These are phyloP conservation scores for Acanthurus tractus DNA, from an alignment of 2,797 vertebrate species.

Conservation along the genomic window DNA sequence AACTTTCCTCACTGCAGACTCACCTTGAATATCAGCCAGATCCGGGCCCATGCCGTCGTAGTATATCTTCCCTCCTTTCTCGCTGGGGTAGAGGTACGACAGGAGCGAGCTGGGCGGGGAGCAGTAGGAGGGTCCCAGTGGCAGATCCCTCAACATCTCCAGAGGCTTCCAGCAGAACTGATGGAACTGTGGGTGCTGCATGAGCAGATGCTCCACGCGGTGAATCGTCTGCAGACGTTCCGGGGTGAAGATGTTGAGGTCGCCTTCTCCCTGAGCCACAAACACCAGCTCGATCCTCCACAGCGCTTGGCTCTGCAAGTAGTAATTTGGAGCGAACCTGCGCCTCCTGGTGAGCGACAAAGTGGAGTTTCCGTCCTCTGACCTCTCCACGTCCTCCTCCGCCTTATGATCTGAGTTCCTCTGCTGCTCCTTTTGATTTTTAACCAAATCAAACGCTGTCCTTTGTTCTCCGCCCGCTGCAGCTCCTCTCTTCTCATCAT, in stretches of 20 bases:
- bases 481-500: slow-evolving; percentile 35
- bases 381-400: slow-evolving; percentile 10
- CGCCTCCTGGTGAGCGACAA: slow-evolving; percentile 62
- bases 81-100: slow-evolving; percentile 97
- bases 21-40: slow-evolving; percentile 95
- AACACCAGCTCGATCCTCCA: slow-evolving; percentile 98
- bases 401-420: slow-evolving; percentile 26
- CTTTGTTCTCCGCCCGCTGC: slow-evolving; percentile 37
- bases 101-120: slow-evolving; percentile 96
- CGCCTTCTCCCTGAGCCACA: slow-evolving; percentile 90
- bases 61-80: slow-evolving; percentile 95
- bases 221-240: slow-evolving; percentile 95
- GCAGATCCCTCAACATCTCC: slow-evolving; percentile 93
- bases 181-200: slow-evolving; percentile 94
- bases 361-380: slow-evolving; percentile 32
- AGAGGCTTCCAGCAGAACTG: slow-evolving; percentile 99
- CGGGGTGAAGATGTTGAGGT: slow-evolving; percentile 95
- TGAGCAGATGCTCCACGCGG: slow-evolving; percentile 92
- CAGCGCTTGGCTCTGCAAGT: slow-evolving; percentile 93
- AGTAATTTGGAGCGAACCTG: slow-evolving; percentile 83
- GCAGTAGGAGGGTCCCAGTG: slow-evolving; percentile 95
- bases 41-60: slow-evolving; percentile 98
- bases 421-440: slow-evolving; percentile 26
- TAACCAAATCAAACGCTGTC: slow-evolving; percentile 38
- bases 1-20: slow-evolving; percentile 43